Percentiles rank a stretch among this genome's conserved stretches.
These are phyloP conservation scores for Trachops cirrhosus DNA, from an alignment of 2,797 vertebrate species.

Conservation along the genomic window DNA sequence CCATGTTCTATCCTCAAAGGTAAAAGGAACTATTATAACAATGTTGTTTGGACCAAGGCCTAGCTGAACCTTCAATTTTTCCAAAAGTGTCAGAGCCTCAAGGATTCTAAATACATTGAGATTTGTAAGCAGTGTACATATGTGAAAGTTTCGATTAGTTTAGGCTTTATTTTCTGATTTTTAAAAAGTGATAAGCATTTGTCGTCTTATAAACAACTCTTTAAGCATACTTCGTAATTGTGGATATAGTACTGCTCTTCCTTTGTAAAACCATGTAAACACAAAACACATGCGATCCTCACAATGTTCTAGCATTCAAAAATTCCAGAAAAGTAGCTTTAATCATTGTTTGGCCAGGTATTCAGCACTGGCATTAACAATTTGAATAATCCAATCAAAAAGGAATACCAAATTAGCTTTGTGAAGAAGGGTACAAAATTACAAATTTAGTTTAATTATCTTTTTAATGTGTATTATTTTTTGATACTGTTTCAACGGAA, in stretches of 20 bases:
- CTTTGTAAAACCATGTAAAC: constrained; percentile 18
- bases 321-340: constrained; percentile 2
- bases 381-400: not conserved
- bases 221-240: not conserved
- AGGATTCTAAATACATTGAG: not conserved
- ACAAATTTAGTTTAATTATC: not conserved
- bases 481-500: not conserved
- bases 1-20: not conserved
- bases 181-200: not conserved
- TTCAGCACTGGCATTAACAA: constrained; percentile 11
- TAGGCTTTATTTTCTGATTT: constrained; percentile 8
- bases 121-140: not conserved
- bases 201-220: not conserved
- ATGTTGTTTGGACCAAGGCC: not conserved
- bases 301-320: not conserved
- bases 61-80: constrained; percentile 1
- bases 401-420: not conserved
- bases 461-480: constrained; percentile 5
- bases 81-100: not conserved
- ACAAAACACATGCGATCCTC: not conserved
- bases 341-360: not conserved
- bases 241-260: not conserved
- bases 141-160: not conserved
- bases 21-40: not conserved
- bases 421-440: not conserved